A percentile compares a stretch with the other conserved stretches of the same genome.
Conservation (phyloP, 92 coral and sea anemone genomes). For the Epizoanthus illoricatus region DNA sequence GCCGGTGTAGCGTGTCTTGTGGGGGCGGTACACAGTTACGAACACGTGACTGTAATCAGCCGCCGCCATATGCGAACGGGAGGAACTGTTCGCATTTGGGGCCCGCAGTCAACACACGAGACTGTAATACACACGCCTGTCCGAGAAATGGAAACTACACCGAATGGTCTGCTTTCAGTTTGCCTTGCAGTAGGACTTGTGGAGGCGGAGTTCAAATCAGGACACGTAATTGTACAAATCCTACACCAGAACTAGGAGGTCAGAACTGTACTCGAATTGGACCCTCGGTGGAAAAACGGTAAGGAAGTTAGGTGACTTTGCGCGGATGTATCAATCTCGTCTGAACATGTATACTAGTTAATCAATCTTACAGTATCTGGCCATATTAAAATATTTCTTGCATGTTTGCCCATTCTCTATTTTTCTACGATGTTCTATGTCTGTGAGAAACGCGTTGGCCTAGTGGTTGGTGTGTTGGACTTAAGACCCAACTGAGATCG, state of each 20-base stretch:
- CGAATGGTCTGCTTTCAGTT: slow-evolving; percentile 60
- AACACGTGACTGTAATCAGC: slow-evolving; percentile 53
- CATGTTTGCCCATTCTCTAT: too few species aligned
- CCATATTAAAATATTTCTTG: too few species aligned
- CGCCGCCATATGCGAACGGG: slow-evolving; percentile 55
- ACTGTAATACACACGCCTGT: slow-evolving; percentile 49
- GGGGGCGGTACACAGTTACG: slow-evolving; percentile 66
- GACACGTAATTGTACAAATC: slow-evolving; percentile 68
- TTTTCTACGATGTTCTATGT: too few species aligned
- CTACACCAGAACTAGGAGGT: slow-evolving; percentile 64
- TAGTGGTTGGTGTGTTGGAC: too few species aligned
- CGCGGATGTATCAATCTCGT: too few species aligned
- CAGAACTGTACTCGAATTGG: slow-evolving; percentile 59
- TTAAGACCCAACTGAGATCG: too few species aligned
- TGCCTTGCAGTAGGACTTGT: slow-evolving; percentile 51
- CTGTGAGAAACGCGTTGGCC: too few species aligned
- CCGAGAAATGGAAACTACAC: slow-evolving; percentile 68
- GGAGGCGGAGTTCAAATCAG: slow-evolving; percentile 59
- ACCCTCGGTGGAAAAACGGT: slow-evolving; percentile 46
- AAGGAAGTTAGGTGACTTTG: neutral
- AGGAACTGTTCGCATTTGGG: slow-evolving; percentile 62
- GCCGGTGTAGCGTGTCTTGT: slow-evolving; percentile 60
- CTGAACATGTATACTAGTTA: too few species aligned
- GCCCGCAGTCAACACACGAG: slow-evolving; percentile 36
- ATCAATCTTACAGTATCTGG: too few species aligned